Evolutionary conservation across 2,113 vertebrate species (phyloP).

Genomic region (Tragulus kanchil): DNA sequence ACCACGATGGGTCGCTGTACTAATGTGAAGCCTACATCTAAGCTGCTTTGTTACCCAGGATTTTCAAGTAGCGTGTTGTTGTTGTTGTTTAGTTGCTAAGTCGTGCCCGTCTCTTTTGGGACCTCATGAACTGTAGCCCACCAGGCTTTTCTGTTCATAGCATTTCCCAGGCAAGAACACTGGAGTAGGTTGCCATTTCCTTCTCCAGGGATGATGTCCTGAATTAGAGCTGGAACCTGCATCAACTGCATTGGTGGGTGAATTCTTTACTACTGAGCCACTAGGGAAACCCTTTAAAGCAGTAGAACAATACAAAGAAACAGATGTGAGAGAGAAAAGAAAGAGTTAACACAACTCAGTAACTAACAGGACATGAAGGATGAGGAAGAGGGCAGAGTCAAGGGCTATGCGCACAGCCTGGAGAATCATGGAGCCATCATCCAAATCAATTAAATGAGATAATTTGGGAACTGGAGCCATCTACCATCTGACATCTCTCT

Average conservation of each 20-base stretch:
- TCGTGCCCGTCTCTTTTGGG: background rate
- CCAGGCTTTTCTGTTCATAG: background rate
- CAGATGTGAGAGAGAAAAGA: background rate
- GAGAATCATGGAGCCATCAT: background rate
- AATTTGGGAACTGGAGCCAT: background rate
- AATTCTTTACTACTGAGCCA: background rate
- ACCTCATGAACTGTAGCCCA: background rate
- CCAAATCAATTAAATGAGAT: background rate
- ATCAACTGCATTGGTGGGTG: background rate
- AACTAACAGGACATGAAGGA: background rate
- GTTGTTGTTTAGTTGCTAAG: background rate
- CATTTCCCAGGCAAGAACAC: background rate
- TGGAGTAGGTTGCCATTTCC: background rate
- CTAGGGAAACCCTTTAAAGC: background rate
- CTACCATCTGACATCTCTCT: background rate
- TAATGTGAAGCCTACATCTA: background rate
- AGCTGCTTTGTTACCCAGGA: background rate
- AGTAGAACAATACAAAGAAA: background rate
- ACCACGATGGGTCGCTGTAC: background rate
- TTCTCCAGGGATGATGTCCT: background rate
- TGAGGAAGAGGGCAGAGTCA: background rate
- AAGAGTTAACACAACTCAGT: background rate
- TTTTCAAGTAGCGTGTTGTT: background rate
- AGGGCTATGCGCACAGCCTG: background rate
- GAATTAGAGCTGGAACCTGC: fast-evolving